Evolutionary conservation across 2,888 invertebrate genomes (phyloP).

Genomic region (Conomelus anceps): DNA sequence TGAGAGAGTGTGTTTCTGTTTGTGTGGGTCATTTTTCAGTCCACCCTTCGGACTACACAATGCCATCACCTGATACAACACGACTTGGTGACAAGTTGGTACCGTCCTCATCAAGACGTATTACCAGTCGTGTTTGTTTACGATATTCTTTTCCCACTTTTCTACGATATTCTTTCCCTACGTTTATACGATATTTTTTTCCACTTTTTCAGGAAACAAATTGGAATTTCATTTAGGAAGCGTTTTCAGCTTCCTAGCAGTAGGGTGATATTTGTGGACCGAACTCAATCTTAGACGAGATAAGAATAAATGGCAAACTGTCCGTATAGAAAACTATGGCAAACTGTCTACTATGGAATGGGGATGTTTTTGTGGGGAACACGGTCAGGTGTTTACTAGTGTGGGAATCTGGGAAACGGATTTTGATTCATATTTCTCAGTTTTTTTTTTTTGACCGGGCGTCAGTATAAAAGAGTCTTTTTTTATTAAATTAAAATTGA

Average conservation of each 20-base stretch:
- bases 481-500: no score
- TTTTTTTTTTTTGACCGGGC: no score
- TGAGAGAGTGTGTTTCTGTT: not conserved
- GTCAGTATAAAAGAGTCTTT: no score
- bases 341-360: not conserved
- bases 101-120: not conserved
- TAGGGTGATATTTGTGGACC: not conserved
- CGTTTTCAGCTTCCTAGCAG: no score
- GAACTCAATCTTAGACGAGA: not conserved
- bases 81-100: not conserved
- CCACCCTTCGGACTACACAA: not conserved
- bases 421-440: no score
- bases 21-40: not conserved
- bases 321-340: no score
- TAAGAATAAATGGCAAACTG: not conserved
- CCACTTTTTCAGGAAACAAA: not conserved
- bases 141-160: not conserved
- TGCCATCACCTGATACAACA: not conserved
- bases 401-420: no score
- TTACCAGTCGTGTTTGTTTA: not conserved
- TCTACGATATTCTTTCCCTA: not conserved
- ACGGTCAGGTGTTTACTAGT: no score
- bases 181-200: no score
- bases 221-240: not conserved
- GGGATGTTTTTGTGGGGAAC: not conserved